Percentiles rank a stretch among this genome's conserved stretches.
These are phyloP conservation scores for Perca fluviatilis DNA, from an alignment of 2,113 vertebrate species.

Conservation along the genomic window DNA sequence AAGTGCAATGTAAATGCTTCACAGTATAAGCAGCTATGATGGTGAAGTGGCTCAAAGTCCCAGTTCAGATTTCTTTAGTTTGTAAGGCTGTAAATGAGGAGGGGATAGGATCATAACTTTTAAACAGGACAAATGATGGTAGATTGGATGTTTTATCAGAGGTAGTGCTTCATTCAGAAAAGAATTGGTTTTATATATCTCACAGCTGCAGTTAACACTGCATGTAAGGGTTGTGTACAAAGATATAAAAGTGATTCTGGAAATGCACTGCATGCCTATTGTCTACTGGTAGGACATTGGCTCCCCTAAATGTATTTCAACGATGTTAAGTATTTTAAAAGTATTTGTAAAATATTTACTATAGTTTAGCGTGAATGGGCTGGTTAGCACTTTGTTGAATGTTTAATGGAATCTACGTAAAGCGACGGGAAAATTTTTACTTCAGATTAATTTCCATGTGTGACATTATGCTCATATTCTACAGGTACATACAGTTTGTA, in stretches of 20 bases:
- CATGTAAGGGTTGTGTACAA: constrained; percentile 61
- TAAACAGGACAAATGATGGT: background rate
- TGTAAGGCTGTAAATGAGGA: background rate
- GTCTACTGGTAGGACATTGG: constrained; percentile 68
- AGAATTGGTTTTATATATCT: constrained; percentile 53
- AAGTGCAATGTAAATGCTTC: constrained; percentile 35
- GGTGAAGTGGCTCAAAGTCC: background rate
- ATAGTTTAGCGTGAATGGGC: constrained; percentile 50
- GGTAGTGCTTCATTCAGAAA: constrained; percentile 42
- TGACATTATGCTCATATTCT: constrained; percentile 20
- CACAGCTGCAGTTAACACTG: constrained; percentile 67
- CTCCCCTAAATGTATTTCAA: constrained; percentile 61
- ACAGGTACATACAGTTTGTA: constrained; percentile 23
- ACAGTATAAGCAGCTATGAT: constrained; percentile 17
- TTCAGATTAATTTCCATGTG: constrained; percentile 29
- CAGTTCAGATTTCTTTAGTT: background rate
- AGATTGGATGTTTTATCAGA: constrained; percentile 23
- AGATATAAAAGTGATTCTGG: constrained; percentile 67
- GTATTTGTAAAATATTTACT: constrained; percentile 55
- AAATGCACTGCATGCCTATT: constrained; percentile 81
- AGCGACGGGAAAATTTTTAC: constrained; percentile 27
- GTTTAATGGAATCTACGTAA: constrained; percentile 44
- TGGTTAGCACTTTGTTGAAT: constrained; percentile 75
- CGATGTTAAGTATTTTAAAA: constrained; percentile 61
- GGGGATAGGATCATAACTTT: background rate